Percentiles rank a stretch among this genome's conserved stretches.
These are phyloP conservation scores for Agrypnus murinus DNA, from an alignment of 2,888 invertebrate genomes.

Conservation along the genomic window DNA sequence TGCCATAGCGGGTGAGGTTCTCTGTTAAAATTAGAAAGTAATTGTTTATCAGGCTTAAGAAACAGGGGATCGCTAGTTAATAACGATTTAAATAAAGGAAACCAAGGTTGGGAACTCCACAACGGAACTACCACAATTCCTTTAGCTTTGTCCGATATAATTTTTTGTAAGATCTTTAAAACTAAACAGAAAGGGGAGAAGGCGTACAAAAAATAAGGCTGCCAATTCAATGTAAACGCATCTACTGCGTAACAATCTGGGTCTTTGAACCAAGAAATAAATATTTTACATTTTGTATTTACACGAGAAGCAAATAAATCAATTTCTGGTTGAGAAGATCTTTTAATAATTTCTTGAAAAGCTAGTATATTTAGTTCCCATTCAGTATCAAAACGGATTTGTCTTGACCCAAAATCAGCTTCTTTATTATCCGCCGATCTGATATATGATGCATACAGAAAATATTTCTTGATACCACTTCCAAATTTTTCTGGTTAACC, in stretches of 20 bases:
- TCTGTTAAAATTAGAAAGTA: constrained; percentile 36
- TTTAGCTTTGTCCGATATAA: neutral
- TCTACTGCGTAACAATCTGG: constrained; percentile 36
- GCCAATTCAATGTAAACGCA: constrained; percentile 45
- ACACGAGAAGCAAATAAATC: constrained; percentile 34
- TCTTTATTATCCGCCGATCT: constrained; percentile 35
- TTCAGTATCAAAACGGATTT: constrained; percentile 14
- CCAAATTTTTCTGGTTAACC: constrained; percentile 57
- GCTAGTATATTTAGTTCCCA: neutral
- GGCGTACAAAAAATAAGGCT: constrained; percentile 17
- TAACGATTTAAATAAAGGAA: too few relatives aligned
- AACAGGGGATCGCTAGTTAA: too few relatives aligned
- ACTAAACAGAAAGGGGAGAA: constrained; percentile 1
- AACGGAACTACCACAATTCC: neutral
- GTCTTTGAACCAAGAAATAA: constrained; percentile 38
- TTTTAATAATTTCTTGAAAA: neutral
- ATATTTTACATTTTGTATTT: constrained; percentile 40
- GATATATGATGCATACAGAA: constrained; percentile 37
- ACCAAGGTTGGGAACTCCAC: neutral
- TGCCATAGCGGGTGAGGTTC: constrained; percentile 38
- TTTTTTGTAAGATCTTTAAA: neutral
- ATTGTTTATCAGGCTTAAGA: neutral
- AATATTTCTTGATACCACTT: constrained; percentile 39
- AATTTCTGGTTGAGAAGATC: constrained; percentile 19
- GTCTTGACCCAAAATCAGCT: constrained; percentile 40